Base-by-base conservation (phyloP, 2,113 vertebrate species). In the Platanista minor region DNA sequence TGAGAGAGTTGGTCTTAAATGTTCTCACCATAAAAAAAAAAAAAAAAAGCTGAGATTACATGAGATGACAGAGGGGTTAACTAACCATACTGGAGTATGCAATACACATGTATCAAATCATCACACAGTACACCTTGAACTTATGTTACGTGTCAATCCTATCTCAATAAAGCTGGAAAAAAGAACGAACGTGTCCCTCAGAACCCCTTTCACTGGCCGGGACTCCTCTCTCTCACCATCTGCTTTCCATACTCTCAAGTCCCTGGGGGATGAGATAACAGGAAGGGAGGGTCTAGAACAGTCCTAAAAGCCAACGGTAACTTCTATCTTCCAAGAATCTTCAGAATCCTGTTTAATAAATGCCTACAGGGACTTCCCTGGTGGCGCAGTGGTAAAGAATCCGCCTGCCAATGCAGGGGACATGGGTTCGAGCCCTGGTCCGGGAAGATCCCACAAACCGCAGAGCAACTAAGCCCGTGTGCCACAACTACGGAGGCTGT, bases 81-180 rank as follows among this genome's bases (percentile, higher is more conserved):
- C 82, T 6, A n/a, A n/a, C 61, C 31, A 0, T 0, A 15, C 21
- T 8, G 33, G 14, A 66, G 64, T 6, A 0, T 11, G 23, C 62
- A 15, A 17, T 3, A 52, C 15, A 0, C 0, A 3, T 1, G 14
- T 33, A 0, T 10, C 6, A 39, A 15, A 57, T 2, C 54, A 3
- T 2, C 43, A 1, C 31, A 10, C 14, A 5, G 61, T 5, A 5
- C 31, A 33, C 31, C 71, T 27, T 25, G 8, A 4, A 5, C 71
- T 18, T 23, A 18, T 1, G 1, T 12, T 49, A 29, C 0, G 9
- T 21, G 46, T 6, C n/a, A 4, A 6, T 1, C 0, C 10, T 3
- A 33, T 2, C 17, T 29, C 25, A 4, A 31, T 29, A 31, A 31
- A 2, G 27, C 33, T 1, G 25, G 15, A 15, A 27, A 33, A 20